Conservation (phyloP, 2,797 vertebrate genomes). For the Todus mexicanus region DNA sequence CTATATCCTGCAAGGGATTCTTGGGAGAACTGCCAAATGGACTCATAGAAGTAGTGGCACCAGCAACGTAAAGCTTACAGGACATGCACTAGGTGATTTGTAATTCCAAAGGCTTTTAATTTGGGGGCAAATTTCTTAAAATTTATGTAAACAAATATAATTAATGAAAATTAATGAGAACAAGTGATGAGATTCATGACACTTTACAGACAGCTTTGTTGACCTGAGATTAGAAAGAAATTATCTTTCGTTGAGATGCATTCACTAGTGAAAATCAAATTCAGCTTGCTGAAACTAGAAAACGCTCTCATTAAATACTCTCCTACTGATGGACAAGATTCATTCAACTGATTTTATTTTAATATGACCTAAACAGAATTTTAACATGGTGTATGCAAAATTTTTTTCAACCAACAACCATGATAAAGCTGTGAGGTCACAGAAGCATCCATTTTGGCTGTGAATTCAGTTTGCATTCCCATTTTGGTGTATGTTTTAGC, state of each 20-base stretch:
- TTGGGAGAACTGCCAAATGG: not conserved
- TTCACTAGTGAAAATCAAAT: slow-evolving; percentile 28
- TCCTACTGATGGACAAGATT: not conserved
- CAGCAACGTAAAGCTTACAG: not conserved
- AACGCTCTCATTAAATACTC: not conserved
- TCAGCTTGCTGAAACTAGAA: not conserved
- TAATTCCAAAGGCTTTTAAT: not conserved
- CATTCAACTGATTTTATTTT: not conserved
- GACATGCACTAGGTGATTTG: fast-evolving
- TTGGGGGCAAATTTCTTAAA: not conserved
- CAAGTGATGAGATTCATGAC: slow-evolving; percentile 20
- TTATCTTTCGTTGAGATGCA: not conserved
- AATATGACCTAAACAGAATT: not conserved
- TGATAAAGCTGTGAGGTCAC: not conserved
- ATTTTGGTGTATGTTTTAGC: not conserved
- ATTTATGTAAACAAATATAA: not conserved
- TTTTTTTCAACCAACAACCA: not conserved
- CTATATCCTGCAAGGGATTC: not conserved
- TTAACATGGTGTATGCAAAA: not conserved
- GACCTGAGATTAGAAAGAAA: not conserved
- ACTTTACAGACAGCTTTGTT: not conserved
- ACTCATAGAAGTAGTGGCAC: not conserved
- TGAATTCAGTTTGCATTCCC: not conserved
- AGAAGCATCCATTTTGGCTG: fast-evolving
- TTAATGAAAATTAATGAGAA: not conserved